Percentiles rank a stretch among this genome's conserved stretches.
Evolutionary conservation across 2,888 invertebrate species (phyloP).

Genomic region (Ennomos erosarius): DNA sequence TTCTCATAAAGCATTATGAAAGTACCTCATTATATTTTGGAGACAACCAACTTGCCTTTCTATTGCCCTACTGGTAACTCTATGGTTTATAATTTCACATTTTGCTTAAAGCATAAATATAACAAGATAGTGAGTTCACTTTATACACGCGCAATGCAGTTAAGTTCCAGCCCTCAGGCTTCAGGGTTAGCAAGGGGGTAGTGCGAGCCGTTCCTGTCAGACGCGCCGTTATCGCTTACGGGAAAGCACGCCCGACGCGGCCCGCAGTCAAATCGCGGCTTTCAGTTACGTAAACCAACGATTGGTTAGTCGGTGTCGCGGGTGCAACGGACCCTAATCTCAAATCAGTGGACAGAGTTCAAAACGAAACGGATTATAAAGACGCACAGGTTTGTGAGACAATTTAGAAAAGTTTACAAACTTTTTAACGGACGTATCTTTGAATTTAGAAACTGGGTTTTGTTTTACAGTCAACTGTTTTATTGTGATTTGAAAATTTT

Average conservation of each 20-base stretch:
- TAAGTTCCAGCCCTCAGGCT: conserved; percentile 50
- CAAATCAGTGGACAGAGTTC: conserved; percentile 43
- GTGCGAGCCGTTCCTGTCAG: conserved; percentile 61
- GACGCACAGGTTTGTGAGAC: conserved; percentile 58
- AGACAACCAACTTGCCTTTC: conserved; percentile 4
- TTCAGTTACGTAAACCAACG: conserved; percentile 60
- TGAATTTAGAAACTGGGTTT: conserved; percentile 15
- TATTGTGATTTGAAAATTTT: conserved; percentile 7
- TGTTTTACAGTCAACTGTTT: conserved; percentile 10
- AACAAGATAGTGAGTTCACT: conserved; percentile 25
- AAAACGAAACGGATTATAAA: conserved; percentile 36
- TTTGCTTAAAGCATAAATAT: neutral
- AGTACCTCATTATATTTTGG: too few relatives aligned
- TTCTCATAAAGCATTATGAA: too few relatives aligned
- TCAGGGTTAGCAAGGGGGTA: conserved; percentile 49
- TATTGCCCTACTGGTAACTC: neutral
- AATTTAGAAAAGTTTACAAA: conserved; percentile 28
- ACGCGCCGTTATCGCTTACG: conserved; percentile 70
- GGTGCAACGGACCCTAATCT: conserved; percentile 21
- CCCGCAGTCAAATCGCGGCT: conserved; percentile 43
- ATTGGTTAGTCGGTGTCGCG: conserved; percentile 17
- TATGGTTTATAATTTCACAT: too few relatives aligned
- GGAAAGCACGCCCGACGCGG: conserved; percentile 65
- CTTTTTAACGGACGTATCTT: conserved; percentile 16
- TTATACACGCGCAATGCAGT: conserved; percentile 77